A percentile compares a stretch with the other conserved stretches of the same genome.
phyloP scores from a whole-genome alignment of 1,140 invertebrate species.

The Pentalonia nigronervosa region DNA sequence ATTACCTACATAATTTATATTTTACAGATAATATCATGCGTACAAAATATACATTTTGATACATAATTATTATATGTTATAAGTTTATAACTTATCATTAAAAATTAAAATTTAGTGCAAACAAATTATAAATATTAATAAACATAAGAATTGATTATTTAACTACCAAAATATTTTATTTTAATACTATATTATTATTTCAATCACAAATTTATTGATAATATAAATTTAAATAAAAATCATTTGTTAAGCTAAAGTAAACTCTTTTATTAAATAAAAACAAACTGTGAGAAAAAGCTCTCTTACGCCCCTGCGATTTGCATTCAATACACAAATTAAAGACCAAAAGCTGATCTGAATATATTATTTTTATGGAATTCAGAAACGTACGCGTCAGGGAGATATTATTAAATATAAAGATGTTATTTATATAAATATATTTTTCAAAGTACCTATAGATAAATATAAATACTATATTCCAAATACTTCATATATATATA shows the following conservation, averaged over 20 bases:
- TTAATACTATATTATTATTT: background rate
- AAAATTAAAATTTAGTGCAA: too few relatives aligned
- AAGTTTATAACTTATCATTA: too few relatives aligned
- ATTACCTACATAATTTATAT: too few relatives aligned
- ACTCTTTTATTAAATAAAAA: conserved; percentile 10
- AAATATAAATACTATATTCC: background rate
- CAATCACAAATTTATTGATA: background rate
- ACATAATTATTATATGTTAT: too few relatives aligned
- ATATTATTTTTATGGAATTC: background rate
- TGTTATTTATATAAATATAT: background rate
- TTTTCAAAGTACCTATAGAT: background rate
- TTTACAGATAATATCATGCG: too few relatives aligned
- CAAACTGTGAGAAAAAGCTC: background rate
- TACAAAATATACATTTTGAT: too few relatives aligned
- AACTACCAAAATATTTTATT: too few relatives aligned
- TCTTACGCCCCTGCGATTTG: background rate
- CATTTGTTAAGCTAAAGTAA: background rate
- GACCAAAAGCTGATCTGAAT: background rate
- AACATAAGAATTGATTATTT: too few relatives aligned
- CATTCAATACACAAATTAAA: conserved; percentile 3
- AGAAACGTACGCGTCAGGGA: background rate
- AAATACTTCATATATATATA: background rate
- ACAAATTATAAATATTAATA: too few relatives aligned
- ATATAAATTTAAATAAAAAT: background rate
- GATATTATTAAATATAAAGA: background rate